phyloP scores from a whole-genome alignment of 2,797 vertebrate genomes.

The Pseudocheirus occidentalis region DNA sequence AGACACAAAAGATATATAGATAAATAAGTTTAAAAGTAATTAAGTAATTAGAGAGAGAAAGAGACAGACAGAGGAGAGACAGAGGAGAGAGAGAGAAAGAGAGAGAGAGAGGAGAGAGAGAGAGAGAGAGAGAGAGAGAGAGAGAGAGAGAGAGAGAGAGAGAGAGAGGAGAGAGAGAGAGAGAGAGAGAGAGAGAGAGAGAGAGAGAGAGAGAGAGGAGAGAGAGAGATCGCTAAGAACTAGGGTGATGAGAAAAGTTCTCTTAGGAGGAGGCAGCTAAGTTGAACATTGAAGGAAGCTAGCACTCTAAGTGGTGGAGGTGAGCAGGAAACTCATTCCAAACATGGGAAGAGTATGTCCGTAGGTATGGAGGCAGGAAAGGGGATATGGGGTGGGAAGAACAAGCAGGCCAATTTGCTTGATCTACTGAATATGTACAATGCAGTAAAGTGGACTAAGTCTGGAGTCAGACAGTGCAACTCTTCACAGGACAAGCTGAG shows the following conservation, averaged over 20 bases:
- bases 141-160: no score
- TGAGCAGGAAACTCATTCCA: neutral
- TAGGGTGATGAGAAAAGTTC: neutral
- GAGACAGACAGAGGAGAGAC: no score
- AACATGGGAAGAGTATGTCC: neutral
- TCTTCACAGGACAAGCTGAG: neutral
- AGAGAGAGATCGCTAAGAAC: neutral
- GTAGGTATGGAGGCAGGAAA: neutral
- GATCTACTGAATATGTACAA: neutral
- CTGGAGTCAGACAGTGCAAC: neutral
- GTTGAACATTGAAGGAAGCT: neutral
- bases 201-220: neutral
- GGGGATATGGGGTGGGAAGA: neutral
- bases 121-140: no score
- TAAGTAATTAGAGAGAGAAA: neutral
- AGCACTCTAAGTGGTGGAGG: neutral
- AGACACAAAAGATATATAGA: neutral
- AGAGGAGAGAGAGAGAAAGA: no score
- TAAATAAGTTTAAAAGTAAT: neutral
- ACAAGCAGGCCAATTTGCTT: neutral
- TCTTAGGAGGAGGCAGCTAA: neutral
- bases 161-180: no score
- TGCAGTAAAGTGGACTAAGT: neutral
- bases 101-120: no score
- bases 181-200: no score